These are phyloP conservation scores for Athene cunicularia DNA, from an alignment of 2,113 vertebrate genomes.

Conservation along the genomic window DNA sequence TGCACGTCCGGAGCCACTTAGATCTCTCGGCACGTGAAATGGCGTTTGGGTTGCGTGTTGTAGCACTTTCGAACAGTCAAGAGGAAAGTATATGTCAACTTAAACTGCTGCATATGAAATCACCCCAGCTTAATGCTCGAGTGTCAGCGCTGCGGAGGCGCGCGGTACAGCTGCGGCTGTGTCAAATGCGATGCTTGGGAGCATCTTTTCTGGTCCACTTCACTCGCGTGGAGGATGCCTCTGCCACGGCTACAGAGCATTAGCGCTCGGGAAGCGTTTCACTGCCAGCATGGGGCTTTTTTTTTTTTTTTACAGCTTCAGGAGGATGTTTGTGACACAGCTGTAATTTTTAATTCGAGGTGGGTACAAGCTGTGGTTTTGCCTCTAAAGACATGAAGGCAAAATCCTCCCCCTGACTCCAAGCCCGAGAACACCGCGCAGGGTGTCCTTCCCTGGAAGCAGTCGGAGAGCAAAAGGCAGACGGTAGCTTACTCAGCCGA, in stretches of 20 bases:
- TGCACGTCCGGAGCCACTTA: fast-evolving
- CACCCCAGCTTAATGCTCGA: background rate
- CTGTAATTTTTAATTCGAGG: conserved; percentile 13
- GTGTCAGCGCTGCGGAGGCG: background rate
- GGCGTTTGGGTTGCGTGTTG: fast-evolving
- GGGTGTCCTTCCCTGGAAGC: conserved; percentile 32
- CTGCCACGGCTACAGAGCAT: background rate
- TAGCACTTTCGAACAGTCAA: background rate
- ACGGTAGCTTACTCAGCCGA: conserved; percentile 5
- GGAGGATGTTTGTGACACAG: conserved; percentile 19
- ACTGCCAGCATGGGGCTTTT: background rate
- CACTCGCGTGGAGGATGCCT: background rate
- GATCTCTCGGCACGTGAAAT: background rate
- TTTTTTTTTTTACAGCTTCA: background rate
- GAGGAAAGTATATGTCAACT: background rate
- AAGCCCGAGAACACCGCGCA: background rate
- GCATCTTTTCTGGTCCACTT: conserved; percentile 36
- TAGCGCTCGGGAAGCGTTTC: background rate
- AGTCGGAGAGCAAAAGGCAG: conserved; percentile 9
- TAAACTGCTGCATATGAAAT: background rate
- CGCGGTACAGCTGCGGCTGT: background rate
- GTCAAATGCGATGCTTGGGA: background rate
- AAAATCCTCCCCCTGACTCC: background rate
- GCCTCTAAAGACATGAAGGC: background rate
- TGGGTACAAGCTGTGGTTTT: background rate